Evolutionary conservation across 2,888 invertebrate species (phyloP).

Genomic region (Drosophila niveifrons): DNA sequence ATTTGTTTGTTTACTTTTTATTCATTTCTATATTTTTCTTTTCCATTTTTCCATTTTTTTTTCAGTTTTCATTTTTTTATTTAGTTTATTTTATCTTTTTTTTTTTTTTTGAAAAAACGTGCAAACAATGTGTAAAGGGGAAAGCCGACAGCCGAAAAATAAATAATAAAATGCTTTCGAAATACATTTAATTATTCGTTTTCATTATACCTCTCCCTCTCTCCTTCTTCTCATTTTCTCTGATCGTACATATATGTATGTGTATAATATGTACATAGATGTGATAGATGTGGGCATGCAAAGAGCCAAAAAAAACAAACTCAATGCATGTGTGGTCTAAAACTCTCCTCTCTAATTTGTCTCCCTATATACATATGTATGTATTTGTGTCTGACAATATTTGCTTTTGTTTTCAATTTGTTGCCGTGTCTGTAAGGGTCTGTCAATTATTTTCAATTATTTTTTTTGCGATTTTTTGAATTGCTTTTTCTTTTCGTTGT

Average conservation of each 20-base stretch:
- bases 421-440: constrained; percentile 43
- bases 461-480: constrained; percentile 1
- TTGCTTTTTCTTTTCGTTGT: constrained; percentile 8
- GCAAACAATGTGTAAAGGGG: constrained; percentile 87
- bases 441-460: constrained; percentile 19
- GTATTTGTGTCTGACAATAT: constrained; percentile 1
- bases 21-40: constrained; percentile 59
- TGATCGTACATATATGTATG: constrained; percentile 9
- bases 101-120: constrained; percentile 84
- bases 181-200: constrained; percentile 71
- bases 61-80: constrained; percentile 61
- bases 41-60: constrained; percentile 43
- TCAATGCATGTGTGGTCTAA: constrained; percentile 31
- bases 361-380: constrained; percentile 1
- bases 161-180: constrained; percentile 74
- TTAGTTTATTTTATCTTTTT: constrained; percentile 53
- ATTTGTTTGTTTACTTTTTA: constrained; percentile 65
- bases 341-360: constrained; percentile 16
- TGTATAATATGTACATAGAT: constrained; percentile 11
- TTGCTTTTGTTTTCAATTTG: constrained; percentile 2
- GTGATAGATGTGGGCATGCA: constrained; percentile 23
- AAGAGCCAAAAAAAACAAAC: constrained; percentile 52
- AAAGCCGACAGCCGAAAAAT: constrained; percentile 86
- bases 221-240: constrained; percentile 13
- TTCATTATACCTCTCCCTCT: constrained; percentile 46